These are phyloP conservation scores for Podocnemis expansa DNA, from an alignment of 2,113 vertebrate genomes.

Conservation along the genomic window DNA sequence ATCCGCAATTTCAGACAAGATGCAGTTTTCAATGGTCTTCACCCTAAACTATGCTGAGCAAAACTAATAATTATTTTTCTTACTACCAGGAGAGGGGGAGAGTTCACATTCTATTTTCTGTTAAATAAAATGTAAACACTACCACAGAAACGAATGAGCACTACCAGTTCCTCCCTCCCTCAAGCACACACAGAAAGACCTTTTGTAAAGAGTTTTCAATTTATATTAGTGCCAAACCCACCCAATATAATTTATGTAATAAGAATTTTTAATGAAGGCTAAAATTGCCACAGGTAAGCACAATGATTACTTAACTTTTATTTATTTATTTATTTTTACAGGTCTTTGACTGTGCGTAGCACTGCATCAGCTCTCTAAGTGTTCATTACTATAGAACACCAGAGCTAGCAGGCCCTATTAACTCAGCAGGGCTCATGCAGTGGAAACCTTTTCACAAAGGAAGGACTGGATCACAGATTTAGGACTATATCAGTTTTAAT, in stretches of 20 bases:
- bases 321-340: too few relatives aligned
- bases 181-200: background rate
- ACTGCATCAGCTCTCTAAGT: background rate
- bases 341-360: background rate
- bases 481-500: background rate
- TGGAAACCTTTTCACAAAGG: background rate
- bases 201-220: background rate
- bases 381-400: background rate
- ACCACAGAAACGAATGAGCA: background rate
- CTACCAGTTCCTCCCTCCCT: rapidly evolving
- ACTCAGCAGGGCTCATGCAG: background rate
- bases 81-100: background rate
- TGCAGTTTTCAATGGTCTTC: background rate
- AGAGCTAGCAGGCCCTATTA: background rate
- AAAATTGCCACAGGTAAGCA: background rate
- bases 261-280: background rate
- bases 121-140: background rate
- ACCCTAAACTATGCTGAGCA: background rate
- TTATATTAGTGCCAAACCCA: background rate
- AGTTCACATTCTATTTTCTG: background rate
- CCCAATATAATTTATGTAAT: background rate
- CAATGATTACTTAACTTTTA: background rate
- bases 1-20: background rate
- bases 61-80: background rate
- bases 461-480: background rate